phyloP scores from a whole-genome alignment of 2,888 invertebrate species.

The Melipona beecheii region DNA sequence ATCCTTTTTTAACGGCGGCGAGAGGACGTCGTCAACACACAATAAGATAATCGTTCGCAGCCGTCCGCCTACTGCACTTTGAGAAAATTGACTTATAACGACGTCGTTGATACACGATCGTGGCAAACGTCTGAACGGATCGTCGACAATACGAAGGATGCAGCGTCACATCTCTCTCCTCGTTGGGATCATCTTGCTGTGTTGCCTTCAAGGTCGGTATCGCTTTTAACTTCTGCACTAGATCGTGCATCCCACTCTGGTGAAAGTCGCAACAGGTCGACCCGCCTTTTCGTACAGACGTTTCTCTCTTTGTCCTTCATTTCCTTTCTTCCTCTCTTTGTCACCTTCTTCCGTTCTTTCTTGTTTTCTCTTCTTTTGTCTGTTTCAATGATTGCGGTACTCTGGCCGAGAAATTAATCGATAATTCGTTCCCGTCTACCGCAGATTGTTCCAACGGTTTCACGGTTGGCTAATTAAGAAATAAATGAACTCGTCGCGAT shows the following conservation, averaged over 20 bases:
- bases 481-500: slow-evolving; percentile 36
- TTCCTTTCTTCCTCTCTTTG: background rate
- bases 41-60: slow-evolving; percentile 57
- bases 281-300: slow-evolving; percentile 10
- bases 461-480: slow-evolving; percentile 57
- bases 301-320: too few relatives aligned
- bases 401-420: slow-evolving; percentile 8
- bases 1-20: slow-evolving; percentile 53
- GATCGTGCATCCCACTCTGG: slow-evolving; percentile 19
- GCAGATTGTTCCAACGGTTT: slow-evolving; percentile 39
- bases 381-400: background rate
- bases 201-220: slow-evolving; percentile 81
- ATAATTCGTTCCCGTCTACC: slow-evolving; percentile 30
- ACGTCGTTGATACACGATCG: slow-evolving; percentile 44
- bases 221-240: slow-evolving; percentile 25
- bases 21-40: slow-evolving; percentile 36
- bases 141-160: slow-evolving; percentile 73
- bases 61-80: slow-evolving; percentile 39
- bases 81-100: slow-evolving; percentile 45
- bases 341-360: background rate
- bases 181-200: slow-evolving; percentile 77
- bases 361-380: background rate
- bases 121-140: slow-evolving; percentile 23
- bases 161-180: slow-evolving; percentile 75
- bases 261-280: slow-evolving; percentile 59